These are phyloP conservation scores for Watersipora subatra DNA, from an alignment of 1,140 invertebrate genomes.

Conservation along the genomic window DNA sequence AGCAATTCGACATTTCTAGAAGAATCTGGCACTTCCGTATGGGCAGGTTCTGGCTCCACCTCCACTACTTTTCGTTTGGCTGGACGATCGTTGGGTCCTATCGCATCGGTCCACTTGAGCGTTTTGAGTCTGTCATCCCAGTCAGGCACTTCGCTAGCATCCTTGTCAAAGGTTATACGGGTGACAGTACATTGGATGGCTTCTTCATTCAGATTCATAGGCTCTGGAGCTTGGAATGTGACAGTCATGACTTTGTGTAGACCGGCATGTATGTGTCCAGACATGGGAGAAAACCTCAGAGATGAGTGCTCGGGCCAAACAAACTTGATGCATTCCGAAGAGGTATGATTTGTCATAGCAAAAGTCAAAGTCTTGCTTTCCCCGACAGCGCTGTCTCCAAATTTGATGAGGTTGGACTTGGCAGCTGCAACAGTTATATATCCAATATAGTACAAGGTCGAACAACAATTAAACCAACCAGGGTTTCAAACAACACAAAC, in stretches of 20 bases:
- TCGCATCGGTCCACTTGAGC: conserved; percentile 35
- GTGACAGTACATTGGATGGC: conserved; percentile 24
- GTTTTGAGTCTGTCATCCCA: conserved; percentile 39
- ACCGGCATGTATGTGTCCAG: conserved; percentile 32
- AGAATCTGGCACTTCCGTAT: conserved; percentile 27
- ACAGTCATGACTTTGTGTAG: conserved; percentile 32
- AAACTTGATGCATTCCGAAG: conserved; percentile 28
- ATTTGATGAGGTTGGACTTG: conserved; percentile 34
- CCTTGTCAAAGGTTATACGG: conserved; percentile 36
- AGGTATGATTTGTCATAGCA: conserved; percentile 36
- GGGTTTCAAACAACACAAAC: too few relatives aligned
- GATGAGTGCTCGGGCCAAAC: conserved; percentile 30
- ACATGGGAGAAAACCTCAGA: conserved; percentile 30
- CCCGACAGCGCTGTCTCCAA: conserved; percentile 37
- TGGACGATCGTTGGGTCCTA: conserved; percentile 15
- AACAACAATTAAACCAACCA: background rate
- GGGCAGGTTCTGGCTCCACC: conserved; percentile 32
- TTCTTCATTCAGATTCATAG: conserved; percentile 22
- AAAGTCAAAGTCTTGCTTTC: conserved; percentile 30
- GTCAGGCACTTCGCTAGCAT: conserved; percentile 27
- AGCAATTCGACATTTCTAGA: conserved; percentile 27
- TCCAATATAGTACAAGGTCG: background rate
- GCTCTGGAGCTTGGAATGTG: conserved; percentile 29
- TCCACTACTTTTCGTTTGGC: conserved; percentile 37
- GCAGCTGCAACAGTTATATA: conserved; percentile 25